Conservation (phyloP, 2,888 invertebrate species). For the Dromius quadrimaculatus region DNA sequence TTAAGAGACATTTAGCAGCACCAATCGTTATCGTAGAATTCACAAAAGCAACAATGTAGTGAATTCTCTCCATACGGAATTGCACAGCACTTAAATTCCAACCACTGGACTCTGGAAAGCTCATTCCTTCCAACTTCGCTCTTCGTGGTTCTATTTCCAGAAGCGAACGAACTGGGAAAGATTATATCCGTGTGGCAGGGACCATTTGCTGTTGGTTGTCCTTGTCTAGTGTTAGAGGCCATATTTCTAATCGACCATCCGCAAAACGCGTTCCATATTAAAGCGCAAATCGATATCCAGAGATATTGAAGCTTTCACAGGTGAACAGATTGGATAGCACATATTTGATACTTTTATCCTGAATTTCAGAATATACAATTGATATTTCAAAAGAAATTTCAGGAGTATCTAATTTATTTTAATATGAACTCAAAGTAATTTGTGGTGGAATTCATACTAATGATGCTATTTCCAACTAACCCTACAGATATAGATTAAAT, state of each 20-base stretch:
- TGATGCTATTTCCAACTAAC: no score
- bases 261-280: slow-evolving; percentile 35
- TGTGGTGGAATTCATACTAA: no score
- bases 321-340: no score
- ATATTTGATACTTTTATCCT: no score
- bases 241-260: slow-evolving; percentile 44
- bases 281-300: slow-evolving; percentile 33
- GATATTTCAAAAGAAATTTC: no score
- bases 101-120: slow-evolving; percentile 4
- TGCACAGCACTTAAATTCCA: slow-evolving; percentile 37
- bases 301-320: slow-evolving; percentile 33
- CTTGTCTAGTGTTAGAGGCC: slow-evolving; percentile 11
- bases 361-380: no score
- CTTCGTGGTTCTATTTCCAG: slow-evolving; percentile 26
- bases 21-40: slow-evolving; percentile 31
- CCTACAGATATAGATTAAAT: no score
- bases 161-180: slow-evolving; percentile 24
- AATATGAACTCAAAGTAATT: no score
- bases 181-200: slow-evolving; percentile 38
- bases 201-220: slow-evolving; percentile 1
- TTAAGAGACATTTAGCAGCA: slow-evolving; percentile 18
- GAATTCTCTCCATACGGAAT: slow-evolving; percentile 21
- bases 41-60: slow-evolving; percentile 39
- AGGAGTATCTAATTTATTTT: no score
- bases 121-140: no score